Evolutionary conservation across 1,140 invertebrate species (phyloP).

Genomic region (Leptinotarsa texana): DNA sequence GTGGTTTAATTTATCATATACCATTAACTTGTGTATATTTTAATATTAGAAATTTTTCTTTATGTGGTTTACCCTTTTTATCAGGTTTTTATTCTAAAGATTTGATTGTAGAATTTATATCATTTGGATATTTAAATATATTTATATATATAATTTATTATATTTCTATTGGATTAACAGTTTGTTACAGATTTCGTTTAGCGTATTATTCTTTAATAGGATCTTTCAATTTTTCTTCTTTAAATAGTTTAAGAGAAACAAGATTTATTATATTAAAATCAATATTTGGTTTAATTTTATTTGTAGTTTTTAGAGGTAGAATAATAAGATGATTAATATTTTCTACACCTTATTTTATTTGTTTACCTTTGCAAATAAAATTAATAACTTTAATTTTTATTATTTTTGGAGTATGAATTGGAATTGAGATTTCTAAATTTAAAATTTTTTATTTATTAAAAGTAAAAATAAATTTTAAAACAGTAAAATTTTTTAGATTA

Average conservation of each 20-base stretch:
- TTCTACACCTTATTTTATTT: conserved; percentile 58
- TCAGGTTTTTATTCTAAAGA: conserved; percentile 69
- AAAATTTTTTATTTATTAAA: conserved; percentile 15
- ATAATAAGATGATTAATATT: conserved; percentile 58
- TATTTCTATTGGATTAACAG: conserved; percentile 61
- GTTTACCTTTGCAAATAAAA: conserved; percentile 57
- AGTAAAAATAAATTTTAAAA: conserved; percentile 40
- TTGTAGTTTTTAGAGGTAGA: conserved; percentile 57
- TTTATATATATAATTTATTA: conserved; percentile 60
- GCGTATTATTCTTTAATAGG: conserved; percentile 59
- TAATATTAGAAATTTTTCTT: conserved; percentile 59
- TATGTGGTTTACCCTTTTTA: conserved; percentile 64
- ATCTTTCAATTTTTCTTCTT: conserved; percentile 55
- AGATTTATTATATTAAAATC: conserved; percentile 57
- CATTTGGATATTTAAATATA: conserved; percentile 58
- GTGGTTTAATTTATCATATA: conserved; percentile 52
- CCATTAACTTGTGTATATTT: conserved; percentile 58
- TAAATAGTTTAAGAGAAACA: conserved; percentile 57
- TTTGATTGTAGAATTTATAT: conserved; percentile 64
- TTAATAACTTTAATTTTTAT: conserved; percentile 56
- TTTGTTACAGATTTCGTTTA: conserved; percentile 62
- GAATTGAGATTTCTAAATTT: conserved; percentile 55
- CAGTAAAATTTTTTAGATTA: conserved; percentile 44
- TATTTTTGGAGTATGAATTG: conserved; percentile 52
- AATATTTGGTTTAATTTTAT: conserved; percentile 59